Conservation (phyloP, 2,113 vertebrate species). For the Aix galericulata region DNA sequence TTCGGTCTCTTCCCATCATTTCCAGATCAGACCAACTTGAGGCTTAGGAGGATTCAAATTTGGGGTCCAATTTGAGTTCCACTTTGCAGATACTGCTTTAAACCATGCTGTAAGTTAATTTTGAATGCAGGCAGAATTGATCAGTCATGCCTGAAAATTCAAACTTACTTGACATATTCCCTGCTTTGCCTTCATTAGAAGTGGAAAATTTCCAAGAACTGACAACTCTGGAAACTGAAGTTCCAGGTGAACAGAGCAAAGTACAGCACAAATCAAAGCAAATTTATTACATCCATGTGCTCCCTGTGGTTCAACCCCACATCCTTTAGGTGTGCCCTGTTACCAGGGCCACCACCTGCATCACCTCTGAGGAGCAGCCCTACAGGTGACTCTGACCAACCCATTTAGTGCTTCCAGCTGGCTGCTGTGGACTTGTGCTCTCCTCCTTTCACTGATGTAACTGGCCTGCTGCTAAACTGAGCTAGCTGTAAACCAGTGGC, state of each 20-base stretch:
- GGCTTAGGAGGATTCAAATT: background rate
- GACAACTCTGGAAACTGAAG: background rate
- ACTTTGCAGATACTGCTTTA: background rate
- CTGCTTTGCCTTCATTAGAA: conserved; percentile 29
- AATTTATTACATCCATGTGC: background rate
- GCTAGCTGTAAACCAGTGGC: background rate
- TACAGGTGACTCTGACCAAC: background rate
- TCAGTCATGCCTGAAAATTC: background rate
- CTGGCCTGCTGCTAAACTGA: background rate
- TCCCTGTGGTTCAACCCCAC: background rate
- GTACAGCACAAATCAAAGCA: background rate
- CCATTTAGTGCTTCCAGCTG: background rate
- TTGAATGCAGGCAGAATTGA: conserved; percentile 4
- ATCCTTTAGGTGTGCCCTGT: background rate
- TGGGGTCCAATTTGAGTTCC: background rate
- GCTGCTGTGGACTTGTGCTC: background rate
- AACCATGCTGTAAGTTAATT: background rate
- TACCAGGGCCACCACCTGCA: background rate
- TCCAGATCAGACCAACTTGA: background rate
- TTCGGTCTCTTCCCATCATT: background rate
- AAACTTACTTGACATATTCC: background rate
- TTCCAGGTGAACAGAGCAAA: background rate
- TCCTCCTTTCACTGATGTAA: background rate
- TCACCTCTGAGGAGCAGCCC: background rate
- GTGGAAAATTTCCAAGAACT: conserved; percentile 24